phyloP scores from a whole-genome alignment of 2,113 vertebrate genomes.

The Gallinago media region DNA sequence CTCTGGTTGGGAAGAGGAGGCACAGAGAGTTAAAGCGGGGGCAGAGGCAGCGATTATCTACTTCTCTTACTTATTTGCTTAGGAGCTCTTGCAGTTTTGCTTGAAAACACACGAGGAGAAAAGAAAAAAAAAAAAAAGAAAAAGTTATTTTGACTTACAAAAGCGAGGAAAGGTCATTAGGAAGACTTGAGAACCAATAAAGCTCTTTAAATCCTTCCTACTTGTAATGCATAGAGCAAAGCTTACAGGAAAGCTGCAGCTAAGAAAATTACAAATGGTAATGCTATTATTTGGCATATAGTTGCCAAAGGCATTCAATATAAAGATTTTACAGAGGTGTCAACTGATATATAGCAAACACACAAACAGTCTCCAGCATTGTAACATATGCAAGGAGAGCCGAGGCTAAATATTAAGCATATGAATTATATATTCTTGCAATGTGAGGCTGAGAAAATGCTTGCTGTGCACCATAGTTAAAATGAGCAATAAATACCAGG shows the following conservation, averaged over 20 bases:
- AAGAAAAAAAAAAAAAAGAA: background rate
- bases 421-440: slow-evolving; percentile 77
- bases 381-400: slow-evolving; percentile 76
- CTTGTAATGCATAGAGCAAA: slow-evolving; percentile 69
- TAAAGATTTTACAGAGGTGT: slow-evolving; percentile 86
- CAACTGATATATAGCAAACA: slow-evolving; percentile 84
- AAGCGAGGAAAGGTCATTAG: slow-evolving; percentile 63
- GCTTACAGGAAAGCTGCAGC: slow-evolving; percentile 71
- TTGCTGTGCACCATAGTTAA: slow-evolving; percentile 74
- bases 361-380: slow-evolving; percentile 76
- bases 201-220: slow-evolving; percentile 67
- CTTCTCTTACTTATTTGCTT: slow-evolving; percentile 17
- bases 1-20: background rate
- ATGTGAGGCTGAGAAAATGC: slow-evolving; percentile 66
- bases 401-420: slow-evolving; percentile 75
- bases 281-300: slow-evolving; percentile 78
- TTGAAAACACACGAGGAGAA: slow-evolving; percentile 31
- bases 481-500: slow-evolving; percentile 79
- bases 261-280: slow-evolving; percentile 78
- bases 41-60: background rate
- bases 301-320: slow-evolving; percentile 82
- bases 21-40: background rate
- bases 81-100: slow-evolving; percentile 10
- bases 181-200: slow-evolving; percentile 70
- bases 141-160: slow-evolving; percentile 58